A percentile compares a stretch with the other conserved stretches of the same genome.
Evolutionary conservation across 2,888 invertebrate genomes (phyloP).

Genomic region (Pyralis farinalis): DNA sequence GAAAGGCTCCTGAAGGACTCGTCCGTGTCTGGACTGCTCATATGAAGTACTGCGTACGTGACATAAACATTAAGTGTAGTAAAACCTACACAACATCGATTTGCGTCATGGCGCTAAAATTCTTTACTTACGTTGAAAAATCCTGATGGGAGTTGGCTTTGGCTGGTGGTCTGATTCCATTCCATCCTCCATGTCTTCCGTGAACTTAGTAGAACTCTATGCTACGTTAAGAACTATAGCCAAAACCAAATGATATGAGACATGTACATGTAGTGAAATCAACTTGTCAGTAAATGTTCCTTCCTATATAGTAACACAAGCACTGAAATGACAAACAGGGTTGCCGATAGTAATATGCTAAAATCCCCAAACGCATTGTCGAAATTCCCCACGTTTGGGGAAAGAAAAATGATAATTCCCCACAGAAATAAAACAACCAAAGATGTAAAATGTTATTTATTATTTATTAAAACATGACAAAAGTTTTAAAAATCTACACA

Average conservation of each 20-base stretch:
- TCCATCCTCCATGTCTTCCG: constrained; percentile 22
- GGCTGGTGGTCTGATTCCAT: constrained; percentile 67
- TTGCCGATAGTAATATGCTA: too few relatives aligned
- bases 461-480: too few relatives aligned
- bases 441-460: too few relatives aligned
- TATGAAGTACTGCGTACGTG: constrained; percentile 51
- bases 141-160: constrained; percentile 63
- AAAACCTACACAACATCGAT: constrained; percentile 8
- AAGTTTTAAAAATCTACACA: too few relatives aligned
- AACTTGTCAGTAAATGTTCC: constrained; percentile 6
- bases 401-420: too few relatives aligned
- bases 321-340: too few relatives aligned
- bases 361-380: too few relatives aligned
- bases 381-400: too few relatives aligned
- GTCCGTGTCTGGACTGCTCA: constrained; percentile 76
- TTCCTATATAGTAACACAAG: constrained; percentile 6
- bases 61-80: constrained; percentile 18
- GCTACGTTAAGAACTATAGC: background rate
- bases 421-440: too few relatives aligned
- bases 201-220: too few relatives aligned
- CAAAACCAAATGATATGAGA: constrained; percentile 14
- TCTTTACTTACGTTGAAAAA: constrained; percentile 57
- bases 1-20: constrained; percentile 93
- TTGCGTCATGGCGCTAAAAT: background rate
- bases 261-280: background rate